phyloP scores from a whole-genome alignment of 2,888 invertebrate genomes.

The Melinaea menophilus region DNA sequence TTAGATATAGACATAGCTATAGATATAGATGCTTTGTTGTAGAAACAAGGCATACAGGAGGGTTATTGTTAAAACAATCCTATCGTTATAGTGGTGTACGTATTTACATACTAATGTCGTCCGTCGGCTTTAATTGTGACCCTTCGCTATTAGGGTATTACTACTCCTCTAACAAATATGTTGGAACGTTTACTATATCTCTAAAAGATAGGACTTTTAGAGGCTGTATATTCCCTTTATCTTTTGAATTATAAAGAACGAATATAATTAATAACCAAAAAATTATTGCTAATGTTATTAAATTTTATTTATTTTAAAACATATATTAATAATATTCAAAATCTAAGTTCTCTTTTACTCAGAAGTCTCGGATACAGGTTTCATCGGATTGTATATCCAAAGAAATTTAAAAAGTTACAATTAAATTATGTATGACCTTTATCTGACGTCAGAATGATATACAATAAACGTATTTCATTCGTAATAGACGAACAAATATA shows the following conservation, averaged over 20 bases:
- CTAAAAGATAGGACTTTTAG: no score
- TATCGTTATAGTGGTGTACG: slow-evolving; percentile 31
- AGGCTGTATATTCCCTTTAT: no score
- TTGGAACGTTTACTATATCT: slow-evolving; percentile 14
- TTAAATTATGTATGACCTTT: background rate
- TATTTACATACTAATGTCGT: slow-evolving; percentile 68
- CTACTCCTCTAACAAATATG: slow-evolving; percentile 21
- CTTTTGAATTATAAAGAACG: no score
- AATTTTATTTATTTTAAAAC: no score
- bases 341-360: no score
- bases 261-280: no score
- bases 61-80: background rate
- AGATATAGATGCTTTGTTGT: slow-evolving; percentile 9
- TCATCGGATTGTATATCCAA: no score
- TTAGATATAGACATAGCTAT: background rate
- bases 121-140: slow-evolving; percentile 58
- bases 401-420: no score
- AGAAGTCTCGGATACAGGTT: no score
- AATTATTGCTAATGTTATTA: background rate
- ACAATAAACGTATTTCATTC: no score
- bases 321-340: no score
- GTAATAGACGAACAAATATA: background rate
- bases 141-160: slow-evolving; percentile 33
- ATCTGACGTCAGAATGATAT: background rate
- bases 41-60: slow-evolving; percentile 2